Percentiles rank a stretch among this genome's conserved stretches.
Evolutionary conservation across 2,888 invertebrate species (phyloP).

Genomic region (Fissipunctia ypsillon): DNA sequence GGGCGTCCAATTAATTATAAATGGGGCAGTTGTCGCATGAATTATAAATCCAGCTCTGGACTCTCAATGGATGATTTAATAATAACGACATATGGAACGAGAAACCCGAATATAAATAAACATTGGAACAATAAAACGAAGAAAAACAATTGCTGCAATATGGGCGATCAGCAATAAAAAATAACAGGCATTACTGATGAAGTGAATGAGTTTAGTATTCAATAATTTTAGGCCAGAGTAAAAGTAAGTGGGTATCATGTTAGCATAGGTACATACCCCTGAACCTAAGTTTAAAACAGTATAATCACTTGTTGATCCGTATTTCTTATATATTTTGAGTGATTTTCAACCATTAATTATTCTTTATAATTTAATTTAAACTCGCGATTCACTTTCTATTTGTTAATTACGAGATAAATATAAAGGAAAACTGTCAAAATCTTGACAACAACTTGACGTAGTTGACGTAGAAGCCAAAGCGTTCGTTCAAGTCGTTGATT

Average conservation of each 20-base stretch:
- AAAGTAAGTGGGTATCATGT: conserved; percentile 76
- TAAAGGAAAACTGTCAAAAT: conserved; percentile 77
- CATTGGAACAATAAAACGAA: conserved; percentile 26
- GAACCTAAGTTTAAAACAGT: conserved; percentile 66
- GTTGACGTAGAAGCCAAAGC: conserved; percentile 32
- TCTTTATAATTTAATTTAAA: conserved; percentile 33
- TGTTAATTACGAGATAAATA: conserved; percentile 74
- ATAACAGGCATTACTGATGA: conserved; percentile 44
- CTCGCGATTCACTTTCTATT: conserved; percentile 75
- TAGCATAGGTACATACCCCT: conserved; percentile 79
- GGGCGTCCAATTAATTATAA: conserved; percentile 34
- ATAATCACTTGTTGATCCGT: conserved; percentile 52
- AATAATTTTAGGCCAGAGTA: conserved; percentile 76
- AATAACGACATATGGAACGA: conserved; percentile 28
- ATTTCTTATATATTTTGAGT: conserved; percentile 37
- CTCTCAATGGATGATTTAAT: conserved; percentile 11
- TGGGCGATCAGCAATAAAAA: conserved; percentile 42
- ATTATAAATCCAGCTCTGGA: conserved; percentile 28
- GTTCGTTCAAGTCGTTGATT: conserved; percentile 29
- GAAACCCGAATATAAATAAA: conserved; percentile 25
- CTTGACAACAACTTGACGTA: conserved; percentile 70
- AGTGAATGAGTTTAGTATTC: conserved; percentile 55
- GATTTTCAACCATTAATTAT: conserved; percentile 35
- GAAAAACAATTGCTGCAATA: conserved; percentile 49
- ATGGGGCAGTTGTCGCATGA: conserved; percentile 28